phyloP scores from a whole-genome alignment of 2,113 vertebrate genomes.

The Mungos mungo region DNA sequence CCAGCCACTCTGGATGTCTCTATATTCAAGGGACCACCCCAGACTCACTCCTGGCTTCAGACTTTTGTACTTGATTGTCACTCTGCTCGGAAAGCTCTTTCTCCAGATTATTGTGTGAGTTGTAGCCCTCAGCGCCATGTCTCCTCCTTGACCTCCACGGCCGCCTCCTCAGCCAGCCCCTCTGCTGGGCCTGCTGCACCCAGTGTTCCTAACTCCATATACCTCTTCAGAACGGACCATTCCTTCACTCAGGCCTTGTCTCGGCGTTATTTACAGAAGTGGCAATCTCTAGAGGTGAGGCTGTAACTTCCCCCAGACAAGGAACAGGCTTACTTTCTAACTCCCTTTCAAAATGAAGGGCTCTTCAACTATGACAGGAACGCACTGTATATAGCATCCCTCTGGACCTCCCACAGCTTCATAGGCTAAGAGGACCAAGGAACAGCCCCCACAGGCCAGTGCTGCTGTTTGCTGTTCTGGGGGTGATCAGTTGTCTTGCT shows the following conservation, averaged over 20 bases:
- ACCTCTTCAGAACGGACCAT: background rate
- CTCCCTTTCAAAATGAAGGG: background rate
- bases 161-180: background rate
- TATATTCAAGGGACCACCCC: background rate
- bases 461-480: background rate
- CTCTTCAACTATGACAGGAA: background rate
- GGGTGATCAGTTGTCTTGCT: background rate
- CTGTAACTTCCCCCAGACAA: background rate
- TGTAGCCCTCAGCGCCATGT: background rate
- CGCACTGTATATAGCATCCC: background rate
- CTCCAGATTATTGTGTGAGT: background rate
- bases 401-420: background rate
- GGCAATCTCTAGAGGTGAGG: background rate
- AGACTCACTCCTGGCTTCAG: background rate
- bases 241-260: background rate
- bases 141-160: background rate
- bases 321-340: background rate
- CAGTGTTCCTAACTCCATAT: background rate
- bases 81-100: background rate
- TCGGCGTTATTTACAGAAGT: background rate
- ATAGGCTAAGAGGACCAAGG: fast-evolving
- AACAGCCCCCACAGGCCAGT: background rate
- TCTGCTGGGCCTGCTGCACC: background rate
- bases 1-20: background rate
- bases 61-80: background rate